phyloP scores from a whole-genome alignment of 53 echinoderm and acorn worm genomes.

The Stichopus horrens region DNA sequence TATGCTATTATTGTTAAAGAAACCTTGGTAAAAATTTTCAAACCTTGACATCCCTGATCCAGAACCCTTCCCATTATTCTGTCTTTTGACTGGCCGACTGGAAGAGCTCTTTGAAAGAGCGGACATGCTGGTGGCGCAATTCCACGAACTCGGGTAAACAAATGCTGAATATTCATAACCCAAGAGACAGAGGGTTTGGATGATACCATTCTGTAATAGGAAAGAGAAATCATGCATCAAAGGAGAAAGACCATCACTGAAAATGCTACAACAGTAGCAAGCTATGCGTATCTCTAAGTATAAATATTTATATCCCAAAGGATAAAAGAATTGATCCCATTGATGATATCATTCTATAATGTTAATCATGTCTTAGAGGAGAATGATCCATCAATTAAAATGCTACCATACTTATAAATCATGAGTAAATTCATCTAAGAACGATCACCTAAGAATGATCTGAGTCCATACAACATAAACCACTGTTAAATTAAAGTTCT shows the following conservation, averaged over 20 bases:
- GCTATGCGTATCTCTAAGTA: neutral
- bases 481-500: no score
- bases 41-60: slow-evolving; percentile 47
- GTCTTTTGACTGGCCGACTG: neutral
- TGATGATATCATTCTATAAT: no score
- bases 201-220: slow-evolving; percentile 78
- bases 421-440: no score
- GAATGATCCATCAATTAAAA: no score
- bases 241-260: neutral
- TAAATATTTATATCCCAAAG: neutral
- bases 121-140: slow-evolving; percentile 74
- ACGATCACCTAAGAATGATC: no score
- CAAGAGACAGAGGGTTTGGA: slow-evolving; percentile 71
- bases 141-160: slow-evolving; percentile 84
- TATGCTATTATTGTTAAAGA: no score
- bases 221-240: neutral
- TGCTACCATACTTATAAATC: no score
- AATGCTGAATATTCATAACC: slow-evolving; percentile 73
- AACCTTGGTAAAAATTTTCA: neutral
- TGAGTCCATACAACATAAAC: no score
- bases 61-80: slow-evolving; percentile 21
- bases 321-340: neutral
- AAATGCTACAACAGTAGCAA: neutral
- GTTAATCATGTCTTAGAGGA: no score
- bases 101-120: slow-evolving; percentile 53